Evolutionary conservation across 2,113 vertebrate species (phyloP), one percentile per base, ranked within the genome.

Genomic region (Salvelinus sp.): DNA sequence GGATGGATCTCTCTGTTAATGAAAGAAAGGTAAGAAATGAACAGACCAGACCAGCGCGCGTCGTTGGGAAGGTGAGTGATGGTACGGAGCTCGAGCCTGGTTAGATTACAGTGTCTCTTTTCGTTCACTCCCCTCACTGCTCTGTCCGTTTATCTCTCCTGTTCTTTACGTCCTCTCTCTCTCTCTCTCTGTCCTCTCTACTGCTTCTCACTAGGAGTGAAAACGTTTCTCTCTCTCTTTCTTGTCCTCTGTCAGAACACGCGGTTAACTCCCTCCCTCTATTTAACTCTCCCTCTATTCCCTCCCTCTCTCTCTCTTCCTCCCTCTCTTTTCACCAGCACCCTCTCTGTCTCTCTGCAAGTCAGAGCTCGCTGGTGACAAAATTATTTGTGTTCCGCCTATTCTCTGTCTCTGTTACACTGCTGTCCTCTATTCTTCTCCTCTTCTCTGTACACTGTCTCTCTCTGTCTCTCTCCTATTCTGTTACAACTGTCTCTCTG

Each of bases 321-420:
- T 20, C 70, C 30, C 69, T 74, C 60, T 71, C 20, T 74, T 50
- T 85, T 68, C 58, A 77, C 71, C 57, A n/a, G 22, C 65, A 67
- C 23, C 25, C 78, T 86, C 74, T 78, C 67, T 84, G 68, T 57
- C 83, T 80, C 78, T 80, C 79, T 79, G 44, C 68, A 44, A 28
- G 91, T 89, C 87, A 90, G 82, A 92, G 89, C 87, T 88, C 90
- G 86, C 83, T 87, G 83, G 85, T 92, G 91, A 88, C 91, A 91
- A 87, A 91, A 83, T 93, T 89, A 93, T 91, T 91, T 91, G 90
- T 89, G 86, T n/a, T n/a, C n/a, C n/a, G n/a, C n/a, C n/a, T n/a
- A n/a, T n/a, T n/a, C n/a, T n/a, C n/a, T n/a, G n/a, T n/a, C n/a
- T n/a, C n/a, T n/a, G n/a, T n/a, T n/a, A n/a, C n/a, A n/a, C n/a